Conservation (phyloP, 2,797 vertebrate genomes). For the Neoniphon sammara region DNA sequence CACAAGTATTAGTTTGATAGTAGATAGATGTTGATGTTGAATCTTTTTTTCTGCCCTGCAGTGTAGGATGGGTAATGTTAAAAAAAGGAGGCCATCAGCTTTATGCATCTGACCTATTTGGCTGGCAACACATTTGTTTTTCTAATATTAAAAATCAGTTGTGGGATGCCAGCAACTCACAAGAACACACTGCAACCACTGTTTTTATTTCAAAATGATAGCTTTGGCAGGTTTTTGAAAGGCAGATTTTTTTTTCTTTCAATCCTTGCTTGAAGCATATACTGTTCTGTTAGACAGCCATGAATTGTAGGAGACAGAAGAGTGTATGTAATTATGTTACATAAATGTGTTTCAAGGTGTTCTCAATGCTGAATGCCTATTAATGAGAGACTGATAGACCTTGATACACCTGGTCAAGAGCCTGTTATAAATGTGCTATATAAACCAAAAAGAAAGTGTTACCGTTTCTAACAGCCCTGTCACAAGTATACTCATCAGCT, state of each 20-base stretch:
- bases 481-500: constrained; percentile 52
- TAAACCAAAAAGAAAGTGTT: constrained; percentile 51
- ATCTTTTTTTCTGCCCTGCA: constrained; percentile 3
- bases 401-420: constrained; percentile 14
- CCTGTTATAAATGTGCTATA: constrained; percentile 47
- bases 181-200: too few species aligned
- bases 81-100: constrained; percentile 19
- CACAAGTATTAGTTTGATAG: neutral
- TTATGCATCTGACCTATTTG: constrained; percentile 6
- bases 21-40: neutral
- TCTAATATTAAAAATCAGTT: neutral
- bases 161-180: neutral
- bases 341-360: constrained; percentile 19
- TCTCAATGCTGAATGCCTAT: neutral
- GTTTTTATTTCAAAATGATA: neutral
- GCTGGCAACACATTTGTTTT: constrained; percentile 5
- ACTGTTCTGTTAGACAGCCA: too few species aligned
- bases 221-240: neutral
- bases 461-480: constrained; percentile 44
- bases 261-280: neutral
- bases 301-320: neutral
- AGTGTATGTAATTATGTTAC: neutral
- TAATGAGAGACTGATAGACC: constrained; percentile 24
- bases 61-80: neutral
- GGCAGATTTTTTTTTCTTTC: neutral